These are phyloP conservation scores for Zaprionus vittiger DNA, from an alignment of 1,140 invertebrate species.

Conservation along the genomic window DNA sequence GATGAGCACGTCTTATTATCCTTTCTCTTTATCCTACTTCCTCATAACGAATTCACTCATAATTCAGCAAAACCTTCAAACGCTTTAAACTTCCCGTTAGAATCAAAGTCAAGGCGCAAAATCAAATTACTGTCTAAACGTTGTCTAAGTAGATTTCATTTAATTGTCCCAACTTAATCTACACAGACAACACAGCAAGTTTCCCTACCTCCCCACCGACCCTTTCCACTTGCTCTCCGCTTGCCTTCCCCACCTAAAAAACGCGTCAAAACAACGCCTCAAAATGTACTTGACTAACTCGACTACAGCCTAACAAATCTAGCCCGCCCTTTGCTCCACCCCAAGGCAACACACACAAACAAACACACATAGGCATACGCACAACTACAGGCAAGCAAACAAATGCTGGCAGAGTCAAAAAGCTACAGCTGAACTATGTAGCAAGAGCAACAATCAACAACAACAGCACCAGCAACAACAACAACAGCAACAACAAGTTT, in stretches of 20 bases:
- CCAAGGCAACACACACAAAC: conserved; percentile 14
- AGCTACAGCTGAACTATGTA: conserved; percentile 55
- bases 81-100: conserved; percentile 14
- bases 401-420: conserved; percentile 54
- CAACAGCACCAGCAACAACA: conserved; percentile 15
- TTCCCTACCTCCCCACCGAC: too few species aligned
- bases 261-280: conserved; percentile 72
- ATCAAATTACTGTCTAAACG: conserved; percentile 76
- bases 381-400: conserved; percentile 52
- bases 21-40: not conserved
- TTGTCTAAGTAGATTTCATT: conserved; percentile 71
- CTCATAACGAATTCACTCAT: not conserved
- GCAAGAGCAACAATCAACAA: conserved; percentile 35
- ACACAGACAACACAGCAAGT: conserved; percentile 32
- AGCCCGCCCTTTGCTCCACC: conserved; percentile 6
- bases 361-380: conserved; percentile 16
- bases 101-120: conserved; percentile 52
- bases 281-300: conserved; percentile 61
- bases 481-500: conserved; percentile 40
- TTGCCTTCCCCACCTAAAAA: not conserved
- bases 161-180: conserved; percentile 61
- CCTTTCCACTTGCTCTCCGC: too few species aligned
- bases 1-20: not conserved
- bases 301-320: conserved; percentile 27
- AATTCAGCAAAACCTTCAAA: conserved; percentile 8